Evolutionary conservation across 2,888 invertebrate species (phyloP), one percentile per base, ranked within the genome.

Genomic region (Megaustenia siamemsis): DNA sequence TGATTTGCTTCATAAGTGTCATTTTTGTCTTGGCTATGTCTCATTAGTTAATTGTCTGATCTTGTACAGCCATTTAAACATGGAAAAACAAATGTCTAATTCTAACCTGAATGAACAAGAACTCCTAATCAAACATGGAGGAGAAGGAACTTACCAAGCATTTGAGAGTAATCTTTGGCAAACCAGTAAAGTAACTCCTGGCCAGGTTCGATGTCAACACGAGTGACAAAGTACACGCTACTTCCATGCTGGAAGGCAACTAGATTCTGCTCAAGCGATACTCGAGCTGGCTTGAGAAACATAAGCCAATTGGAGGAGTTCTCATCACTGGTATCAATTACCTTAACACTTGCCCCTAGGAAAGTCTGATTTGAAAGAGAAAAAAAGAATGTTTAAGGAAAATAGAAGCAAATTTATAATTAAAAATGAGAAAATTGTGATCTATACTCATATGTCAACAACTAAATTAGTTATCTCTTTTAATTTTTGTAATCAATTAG

Each of bases 271-370:
- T 96, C 96, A 60, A 94, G 93, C 88, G 94, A 95, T 18, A 94
- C 95, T 24, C 94, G 92, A 0, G 97, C 96, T 78, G 95, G 95
- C 89, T 96, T 95, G 0, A 97, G 96, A 94, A 96, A 97, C 91
- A 96, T 95, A 96, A 97, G 96, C 97, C 97, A 97, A 93, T 97
- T 97, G 35, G 96, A 96, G 49, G 83, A 49, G 43, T 90, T 87
- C 84, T 93, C 93, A 87, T 93, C 90, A 6, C 84, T 85, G 32
- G 89, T 82, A 63, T 89, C 87, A 40, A 92, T 53, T 15, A 89
- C 88, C 24, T 85, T 84, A 2, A 84, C 82, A 12, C 76, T 35
- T 38, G 84, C 87, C 15, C 85, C 81, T 32, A 77, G 79, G 73
- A 86, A 88, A 15, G 90, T 84, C 90, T 90, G 87, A 32, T 1